Evolutionary conservation across 1,140 invertebrate genomes (phyloP), one percentile per base, ranked within the genome.

Genomic region (Leptinotarsa lineolata): DNA sequence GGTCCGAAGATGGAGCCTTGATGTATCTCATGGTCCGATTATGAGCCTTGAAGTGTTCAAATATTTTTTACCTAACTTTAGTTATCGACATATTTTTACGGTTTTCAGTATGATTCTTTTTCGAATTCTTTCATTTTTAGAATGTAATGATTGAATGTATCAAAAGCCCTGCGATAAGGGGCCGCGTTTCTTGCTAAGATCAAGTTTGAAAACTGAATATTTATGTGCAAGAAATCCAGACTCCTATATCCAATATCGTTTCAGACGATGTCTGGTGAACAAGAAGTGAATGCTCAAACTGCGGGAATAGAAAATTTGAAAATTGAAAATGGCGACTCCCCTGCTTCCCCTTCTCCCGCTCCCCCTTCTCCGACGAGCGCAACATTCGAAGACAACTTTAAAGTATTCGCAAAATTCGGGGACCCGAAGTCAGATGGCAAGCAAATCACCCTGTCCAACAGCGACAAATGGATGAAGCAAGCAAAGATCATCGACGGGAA

Each of bases 381-480:
- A 24, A 76, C 76, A n/a, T 81, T 82, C 66, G 75, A 77, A 66
- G 80, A 82, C 68, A 78, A 79, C 67, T 87, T 88, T 85, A 85
- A 83, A 78, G 82, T 85, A 2, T 93, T 91, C 81, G 86, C 90
- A n/a, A 91, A 90, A 83, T 92, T 92, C 83, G 91, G 91, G 6
- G 90, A 92, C 78, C 84, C 84, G 3, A 90, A 90, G 81, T 88
- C 88, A 13, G 89, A 90, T 75, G 92, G 92, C 13, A 91, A 88
- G 81, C 84, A 85, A 4, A 90, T 93, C 30, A 91, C 91, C 5
- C 82, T 92, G 15, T 87, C 88, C 0, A 91, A 93, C 80, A 89
- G 88, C 74, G 92, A 93, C 82, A 92, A 93, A 85, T 93, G 92
- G 92, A 89, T 93, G 86, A 93, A 92, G 81, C 91, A 93, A 79